Conservation (phyloP, 2,113 vertebrate species). For the Melanerpes aurifrons region DNA sequence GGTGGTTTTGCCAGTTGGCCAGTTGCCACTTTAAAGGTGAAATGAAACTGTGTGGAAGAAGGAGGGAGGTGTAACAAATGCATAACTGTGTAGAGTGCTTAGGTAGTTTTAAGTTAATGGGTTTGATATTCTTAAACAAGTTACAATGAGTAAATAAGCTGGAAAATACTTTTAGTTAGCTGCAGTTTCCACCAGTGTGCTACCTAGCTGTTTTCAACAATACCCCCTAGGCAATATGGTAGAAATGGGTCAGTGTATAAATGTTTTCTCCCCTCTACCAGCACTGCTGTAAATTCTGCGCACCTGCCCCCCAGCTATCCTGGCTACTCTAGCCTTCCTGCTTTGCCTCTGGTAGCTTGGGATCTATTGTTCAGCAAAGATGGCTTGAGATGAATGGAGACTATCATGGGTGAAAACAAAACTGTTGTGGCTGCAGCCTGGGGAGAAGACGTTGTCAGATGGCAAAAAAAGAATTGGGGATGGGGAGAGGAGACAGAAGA, state of each 20-base stretch:
- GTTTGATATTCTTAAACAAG: not conserved
- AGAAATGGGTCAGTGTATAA: not conserved
- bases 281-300: not conserved
- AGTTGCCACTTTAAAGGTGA: not conserved
- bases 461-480: not conserved
- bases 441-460: not conserved
- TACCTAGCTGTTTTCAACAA: not conserved
- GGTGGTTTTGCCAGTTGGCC: not conserved
- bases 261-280: not conserved
- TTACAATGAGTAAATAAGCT: not conserved
- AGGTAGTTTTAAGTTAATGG: not conserved
- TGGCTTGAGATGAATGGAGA: not conserved
- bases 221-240: not conserved
- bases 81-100: not conserved
- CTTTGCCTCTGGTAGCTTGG: not conserved
- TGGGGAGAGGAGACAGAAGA: not conserved
- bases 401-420: not conserved
- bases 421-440: not conserved
- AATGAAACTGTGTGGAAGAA: not conserved
- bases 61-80: not conserved
- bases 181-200: not conserved
- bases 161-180: not conserved
- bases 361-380: conserved; percentile 1
- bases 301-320: not conserved
- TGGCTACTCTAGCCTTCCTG: not conserved